These are phyloP conservation scores for Spodoptera picta DNA, from an alignment of 2,888 invertebrate species.

Conservation along the genomic window DNA sequence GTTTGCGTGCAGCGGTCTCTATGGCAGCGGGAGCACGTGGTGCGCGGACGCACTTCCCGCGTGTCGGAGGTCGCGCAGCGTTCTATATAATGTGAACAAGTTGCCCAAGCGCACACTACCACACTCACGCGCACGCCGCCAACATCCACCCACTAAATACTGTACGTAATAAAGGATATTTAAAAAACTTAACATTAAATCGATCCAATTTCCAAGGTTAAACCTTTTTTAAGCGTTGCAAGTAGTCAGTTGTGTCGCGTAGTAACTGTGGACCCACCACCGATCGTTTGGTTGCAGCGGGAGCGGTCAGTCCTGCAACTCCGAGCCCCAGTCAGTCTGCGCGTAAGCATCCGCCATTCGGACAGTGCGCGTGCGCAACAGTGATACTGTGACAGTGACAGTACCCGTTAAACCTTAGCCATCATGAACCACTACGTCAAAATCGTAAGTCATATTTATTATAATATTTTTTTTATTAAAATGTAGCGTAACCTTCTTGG, in stretches of 20 bases:
- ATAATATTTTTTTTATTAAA: constrained; percentile 12
- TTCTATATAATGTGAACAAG: constrained; percentile 84
- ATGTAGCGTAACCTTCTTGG: constrained; percentile 8
- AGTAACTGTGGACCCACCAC: constrained; percentile 78
- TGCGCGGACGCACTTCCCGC: constrained; percentile 71
- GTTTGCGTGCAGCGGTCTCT: constrained; percentile 35
- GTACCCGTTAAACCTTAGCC: constrained; percentile 55
- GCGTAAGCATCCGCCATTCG: constrained; percentile 72
- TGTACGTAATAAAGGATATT: constrained; percentile 76
- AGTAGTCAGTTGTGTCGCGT: constrained; percentile 60
- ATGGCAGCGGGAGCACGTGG: constrained; percentile 60
- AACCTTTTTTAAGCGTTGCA: constrained; percentile 64
- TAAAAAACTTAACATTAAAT: constrained; percentile 54
- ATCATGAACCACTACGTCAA: constrained; percentile 80
- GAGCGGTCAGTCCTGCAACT: constrained; percentile 69
- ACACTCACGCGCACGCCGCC: constrained; percentile 78
- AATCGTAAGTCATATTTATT: constrained; percentile 75
- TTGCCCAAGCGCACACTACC: constrained; percentile 80
- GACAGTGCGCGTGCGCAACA: constrained; percentile 71
- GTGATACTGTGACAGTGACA: constrained; percentile 81
- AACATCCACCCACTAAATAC: constrained; percentile 73
- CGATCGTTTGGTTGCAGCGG: constrained; percentile 79
- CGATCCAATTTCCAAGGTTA: constrained; percentile 69
- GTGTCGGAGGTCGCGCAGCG: constrained; percentile 81
- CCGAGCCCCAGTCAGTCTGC: constrained; percentile 69